phyloP scores from a whole-genome alignment of 2,113 vertebrate species.

The Calidris pugnax region DNA sequence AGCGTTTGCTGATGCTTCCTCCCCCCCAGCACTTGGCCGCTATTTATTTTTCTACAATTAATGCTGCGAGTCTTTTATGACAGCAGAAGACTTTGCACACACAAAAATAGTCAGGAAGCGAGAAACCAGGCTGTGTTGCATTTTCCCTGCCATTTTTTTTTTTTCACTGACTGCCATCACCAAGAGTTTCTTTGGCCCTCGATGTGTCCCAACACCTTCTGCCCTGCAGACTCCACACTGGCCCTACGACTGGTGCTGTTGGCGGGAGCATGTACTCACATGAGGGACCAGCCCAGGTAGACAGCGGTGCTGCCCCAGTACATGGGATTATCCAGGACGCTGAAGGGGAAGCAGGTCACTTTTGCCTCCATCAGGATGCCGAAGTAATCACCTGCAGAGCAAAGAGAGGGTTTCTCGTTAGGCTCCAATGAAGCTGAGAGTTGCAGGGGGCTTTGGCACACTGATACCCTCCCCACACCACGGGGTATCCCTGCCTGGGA shows the following conservation, averaged over 20 bases:
- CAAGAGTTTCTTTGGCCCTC: neutral
- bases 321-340: constrained; percentile 90
- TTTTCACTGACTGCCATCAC: neutral
- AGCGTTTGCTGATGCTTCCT: constrained; percentile 16
- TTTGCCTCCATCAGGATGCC: constrained; percentile 92
- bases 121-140: neutral
- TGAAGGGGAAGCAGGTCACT: constrained; percentile 92
- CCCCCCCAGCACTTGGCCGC: neutral
- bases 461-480: neutral
- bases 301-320: constrained; percentile 94
- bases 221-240: neutral
- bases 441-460: rapidly evolving
- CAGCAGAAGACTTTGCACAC: neutral
- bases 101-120: neutral
- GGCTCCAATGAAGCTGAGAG: neutral
- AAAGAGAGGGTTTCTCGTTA: neutral
- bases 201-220: neutral
- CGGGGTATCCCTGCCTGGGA: neutral
- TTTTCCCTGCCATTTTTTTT: neutral
- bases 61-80: neutral
- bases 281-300: constrained; percentile 92
- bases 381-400: constrained; percentile 89
- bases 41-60: constrained; percentile 8
- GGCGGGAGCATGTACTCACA: constrained; percentile 79
- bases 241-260: rapidly evolving